Base-by-base conservation (phyloP, 2,888 invertebrate species). In the Nomada fabriciana region DNA sequence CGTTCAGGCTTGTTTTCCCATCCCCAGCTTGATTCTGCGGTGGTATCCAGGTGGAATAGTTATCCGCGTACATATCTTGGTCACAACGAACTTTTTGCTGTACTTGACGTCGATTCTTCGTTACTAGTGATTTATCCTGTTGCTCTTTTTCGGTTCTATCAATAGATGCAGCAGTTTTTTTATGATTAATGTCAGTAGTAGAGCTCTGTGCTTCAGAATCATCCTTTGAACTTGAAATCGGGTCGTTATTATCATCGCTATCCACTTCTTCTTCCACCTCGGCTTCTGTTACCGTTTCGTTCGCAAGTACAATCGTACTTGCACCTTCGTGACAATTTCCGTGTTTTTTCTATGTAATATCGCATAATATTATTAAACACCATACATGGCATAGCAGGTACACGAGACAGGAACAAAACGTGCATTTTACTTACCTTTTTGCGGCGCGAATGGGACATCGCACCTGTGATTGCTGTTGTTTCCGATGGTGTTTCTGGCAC, bases 31-130 rank as follows among this genome's bases (percentile, higher is more conserved):
- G 97, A 91, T 95, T 95, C 86, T 94, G 89, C 0, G 98, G 98
- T 4, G 98, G 97, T 57, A 97, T 93, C 98, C 98, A 98, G 90
- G 96, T 96, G 11, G 96, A 96, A 92, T 97, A 97, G 91, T 97
- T 96, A 76, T 95, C 95, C 57, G 85, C 83, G 47, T 89, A 88
- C 11, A 83, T 50, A 25, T 93, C 94, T 50, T 94, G 91, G 15
- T 95, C 94, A 75, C 95, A 91, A 25, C 94, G 15, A n/a, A 83
- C 64, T 59, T 78, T 80, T 18, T 13, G n/a, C 29, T 43, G 15
- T 4, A 52, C 47, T 29, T 11, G 57, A 25, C 53, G 67, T 25
- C 15, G 68, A 43, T 69, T 76, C 25, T 47, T 83, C 11, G 60
- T 23, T 23, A 11, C 13, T 11, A 5, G 20, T 0, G 43, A 15